Base-by-base conservation (phyloP, 2,797 vertebrate genomes). In the Lindbergichthys nudifrons region DNA sequence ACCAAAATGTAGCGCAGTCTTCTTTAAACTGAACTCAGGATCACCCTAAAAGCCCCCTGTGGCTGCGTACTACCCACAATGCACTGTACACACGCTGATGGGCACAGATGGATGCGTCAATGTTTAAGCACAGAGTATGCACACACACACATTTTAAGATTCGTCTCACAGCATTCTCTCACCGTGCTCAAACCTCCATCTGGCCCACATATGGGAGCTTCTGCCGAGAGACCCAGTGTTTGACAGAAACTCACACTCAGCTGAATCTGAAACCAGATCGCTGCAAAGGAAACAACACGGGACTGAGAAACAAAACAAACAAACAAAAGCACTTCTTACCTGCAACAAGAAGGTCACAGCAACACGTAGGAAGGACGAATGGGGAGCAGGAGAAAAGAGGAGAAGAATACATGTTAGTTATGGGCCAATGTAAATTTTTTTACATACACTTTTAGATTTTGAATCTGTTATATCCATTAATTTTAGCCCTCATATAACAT, bases 171-270 rank as follows among this genome's bases (percentile, higher is more conserved):
- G 75, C 83, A 19, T 46, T 63, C 60, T 59, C 76, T 74, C 43
- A 59, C 75, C 62, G 69, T 19, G 70, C 77, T 80, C 74, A 64
- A 47, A 57, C 73, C 79, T 74, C 80, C 85, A 88, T 88, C 87
- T 89, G 88, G 82, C 61, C 10, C 10, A 65, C 88, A 89, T 66
- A 80, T 88, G 90, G 73, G 62, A 64, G 77, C 73, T 78, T 79
- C 79, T 69, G 73, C 56, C 18, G 71, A 80, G 71, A 80, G 73
- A 48, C 48, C 47, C 50, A 2, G 45, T 54, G 75, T 73, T 77
- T 78, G 72, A 80, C 75, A 85, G 66, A 83, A 83, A 53, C 56
- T 57, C 54, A 0, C 79, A 65, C 77, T 89, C 83, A 78, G 84
- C 81, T 80, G 73, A 75, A 71, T 71, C n/a, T 56, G 42, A 71